phyloP scores from a whole-genome alignment of 2,797 vertebrate species.

The Acestrorhynchus altus region DNA sequence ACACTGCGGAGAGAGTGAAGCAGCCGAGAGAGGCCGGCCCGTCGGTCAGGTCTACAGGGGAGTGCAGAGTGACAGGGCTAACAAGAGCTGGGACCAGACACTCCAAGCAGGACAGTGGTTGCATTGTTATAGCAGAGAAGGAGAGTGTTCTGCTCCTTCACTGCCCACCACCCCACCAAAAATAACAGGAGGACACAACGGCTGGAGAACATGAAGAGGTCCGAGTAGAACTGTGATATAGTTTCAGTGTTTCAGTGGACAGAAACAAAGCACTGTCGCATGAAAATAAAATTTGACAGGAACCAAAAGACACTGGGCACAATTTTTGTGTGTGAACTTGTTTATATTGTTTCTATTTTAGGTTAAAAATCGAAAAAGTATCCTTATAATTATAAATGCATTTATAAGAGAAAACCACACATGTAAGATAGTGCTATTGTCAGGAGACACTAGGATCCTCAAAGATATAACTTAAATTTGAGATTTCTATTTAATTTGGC shows the following conservation, averaged over 20 bases:
- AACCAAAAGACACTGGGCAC: neutral
- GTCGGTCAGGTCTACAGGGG: slow-evolving; percentile 29
- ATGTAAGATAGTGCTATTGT: too few species aligned
- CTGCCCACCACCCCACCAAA: neutral
- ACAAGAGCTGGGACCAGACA: slow-evolving; percentile 36
- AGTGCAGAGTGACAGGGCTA: slow-evolving; percentile 16
- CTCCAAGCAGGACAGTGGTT: slow-evolving; percentile 61
- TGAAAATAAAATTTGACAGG: neutral
- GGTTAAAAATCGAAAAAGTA: too few species aligned
- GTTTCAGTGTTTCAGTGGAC: neutral
- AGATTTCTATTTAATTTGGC: too few species aligned
- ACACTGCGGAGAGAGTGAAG: neutral
- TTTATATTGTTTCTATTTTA: too few species aligned
- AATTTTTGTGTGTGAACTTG: too few species aligned
- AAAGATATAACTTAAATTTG: too few species aligned
- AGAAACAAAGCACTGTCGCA: neutral
- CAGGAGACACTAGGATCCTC: too few species aligned
- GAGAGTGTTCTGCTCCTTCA: neutral
- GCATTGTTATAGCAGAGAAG: slow-evolving; percentile 63
- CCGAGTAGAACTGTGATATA: neutral
- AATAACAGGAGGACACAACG: neutral
- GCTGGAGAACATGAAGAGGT: neutral
- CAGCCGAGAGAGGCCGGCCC: slow-evolving; percentile 9
- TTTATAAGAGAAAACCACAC: too few species aligned
- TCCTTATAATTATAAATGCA: too few species aligned